Evolutionary conservation across 2,113 vertebrate genomes (phyloP), one percentile per base, ranked within the genome.

Genomic region (Aix galericulata): DNA sequence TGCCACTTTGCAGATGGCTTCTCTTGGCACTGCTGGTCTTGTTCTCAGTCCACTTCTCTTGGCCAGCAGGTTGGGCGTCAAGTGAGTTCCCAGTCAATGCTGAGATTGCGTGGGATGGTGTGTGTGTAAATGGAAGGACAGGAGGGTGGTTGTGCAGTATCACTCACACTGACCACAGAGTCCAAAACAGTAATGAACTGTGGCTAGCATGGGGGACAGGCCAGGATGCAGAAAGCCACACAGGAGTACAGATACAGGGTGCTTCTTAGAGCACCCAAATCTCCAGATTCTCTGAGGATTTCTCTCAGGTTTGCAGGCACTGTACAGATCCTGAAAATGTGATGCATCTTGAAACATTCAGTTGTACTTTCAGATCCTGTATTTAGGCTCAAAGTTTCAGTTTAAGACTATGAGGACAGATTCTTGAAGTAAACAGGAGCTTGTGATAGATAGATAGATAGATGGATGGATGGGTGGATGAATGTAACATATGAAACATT

Each of bases 181-280:
- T 17, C 29, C 62, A 60, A 34, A 71, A 22, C 21, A 56, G 1
- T 36, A 32, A 12, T 46, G 25, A 48, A 8, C 56, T 64, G 23
- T 1, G 31, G 52, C 40, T 38, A 20, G 14, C 17, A 0, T 44
- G 5, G 0, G 3, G 5, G 13, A 29, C 5, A 55, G n/a, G 32
- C 22, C 17, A 31, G 42, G 21, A 42, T 85, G 9, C 25, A 62
- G 44, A 38, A 62, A 20, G 31, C 67, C 80, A 31, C 53, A 63
- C 31, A 17, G 34, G 4, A 4, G 0, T 34, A 6, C 4, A 12
- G 31, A 34, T 23, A 74, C 40, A 50, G 21, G 0, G 0, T 21
- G 9, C 3, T 1, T 32, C 42, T 20, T 36, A 23, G 53, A 38
- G 26, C 32, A 2, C 8, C 1, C 14, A 16, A 2, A 13, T 42